Percentiles rank a stretch among this genome's conserved stretches.
These are phyloP conservation scores for Fundulus diaphanus DNA, from an alignment of 2,797 vertebrate species.

Conservation along the genomic window DNA sequence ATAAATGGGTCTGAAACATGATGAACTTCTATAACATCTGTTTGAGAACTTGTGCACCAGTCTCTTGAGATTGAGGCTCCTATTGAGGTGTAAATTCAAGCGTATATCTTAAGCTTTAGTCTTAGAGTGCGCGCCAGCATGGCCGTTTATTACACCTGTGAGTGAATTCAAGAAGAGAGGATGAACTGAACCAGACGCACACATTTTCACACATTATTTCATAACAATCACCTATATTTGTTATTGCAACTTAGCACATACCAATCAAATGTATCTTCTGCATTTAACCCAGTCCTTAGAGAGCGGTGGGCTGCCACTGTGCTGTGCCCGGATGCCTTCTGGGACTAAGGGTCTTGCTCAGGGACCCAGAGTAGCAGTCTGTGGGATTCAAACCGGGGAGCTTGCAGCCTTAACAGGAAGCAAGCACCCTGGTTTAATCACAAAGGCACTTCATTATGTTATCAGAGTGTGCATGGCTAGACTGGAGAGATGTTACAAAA, in stretches of 20 bases:
- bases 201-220: constrained; percentile 79
- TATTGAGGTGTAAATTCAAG: constrained; percentile 66
- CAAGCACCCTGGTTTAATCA: too few relatives aligned
- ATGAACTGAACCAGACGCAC: constrained; percentile 74
- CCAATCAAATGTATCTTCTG: too few relatives aligned
- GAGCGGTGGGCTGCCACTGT: too few relatives aligned
- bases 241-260: too few relatives aligned
- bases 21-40: constrained; percentile 41
- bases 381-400: too few relatives aligned
- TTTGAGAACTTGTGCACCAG: constrained; percentile 50
- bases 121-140: constrained; percentile 74
- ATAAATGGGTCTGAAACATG: constrained; percentile 35
- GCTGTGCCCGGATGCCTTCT: too few relatives aligned
- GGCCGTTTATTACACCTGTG: constrained; percentile 76
- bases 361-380: too few relatives aligned
- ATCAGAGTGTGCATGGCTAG: constrained; percentile 64
- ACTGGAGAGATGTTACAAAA: constrained; percentile 60
- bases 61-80: constrained; percentile 58
- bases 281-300: too few relatives aligned
- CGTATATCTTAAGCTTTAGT: constrained; percentile 64
- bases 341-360: too few relatives aligned
- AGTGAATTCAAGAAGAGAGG: constrained; percentile 80
- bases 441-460: constrained; percentile 63
- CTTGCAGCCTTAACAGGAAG: too few relatives aligned
- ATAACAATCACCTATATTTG: too few relatives aligned